phyloP scores from a whole-genome alignment of 2,113 vertebrate species.

The Rattus norvegicus region GRCr8 NC_086020.1:221528001-221528500 shows the following conservation, averaged over 20 bases:
- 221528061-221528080: slow-evolving; percentile 55
- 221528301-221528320: slow-evolving; percentile 80
- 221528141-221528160: slow-evolving; percentile 84
- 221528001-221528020: slow-evolving; percentile 74
- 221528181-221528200: slow-evolving; percentile 87
- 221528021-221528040: slow-evolving; percentile 58
- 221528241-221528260: slow-evolving; percentile 85
- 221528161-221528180: slow-evolving; percentile 85
- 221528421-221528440: not conserved
- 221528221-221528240: slow-evolving; percentile 86
- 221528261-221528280: slow-evolving; percentile 91
- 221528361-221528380: not conserved
- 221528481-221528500: not conserved
- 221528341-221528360: slow-evolving; percentile 78
- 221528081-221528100: slow-evolving; percentile 62
- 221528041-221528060: slow-evolving; percentile 52
- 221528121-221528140: slow-evolving; percentile 76
- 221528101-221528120: slow-evolving; percentile 75
- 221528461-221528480: not conserved
- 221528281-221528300: slow-evolving; percentile 82
- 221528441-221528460: not conserved
- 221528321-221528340: slow-evolving; percentile 77
- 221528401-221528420: not conserved
- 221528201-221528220: slow-evolving; percentile 86
- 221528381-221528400: not conserved